Evolutionary conservation across 2,888 invertebrate genomes (phyloP).

Genomic region (Lithosia quadra): DNA sequence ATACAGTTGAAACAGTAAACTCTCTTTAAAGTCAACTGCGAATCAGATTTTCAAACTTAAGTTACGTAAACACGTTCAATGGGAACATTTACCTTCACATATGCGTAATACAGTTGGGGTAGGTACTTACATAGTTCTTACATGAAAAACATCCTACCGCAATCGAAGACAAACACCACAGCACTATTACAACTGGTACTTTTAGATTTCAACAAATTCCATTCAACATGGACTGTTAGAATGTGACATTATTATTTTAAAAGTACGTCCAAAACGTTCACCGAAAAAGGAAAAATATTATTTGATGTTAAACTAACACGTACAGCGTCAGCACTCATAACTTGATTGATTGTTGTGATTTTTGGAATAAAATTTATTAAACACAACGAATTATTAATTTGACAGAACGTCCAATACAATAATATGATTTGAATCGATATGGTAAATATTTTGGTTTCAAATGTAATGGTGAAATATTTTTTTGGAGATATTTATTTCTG

Average conservation of each 20-base stretch:
- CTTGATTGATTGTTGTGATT: slow-evolving; percentile 3
- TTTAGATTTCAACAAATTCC: background rate
- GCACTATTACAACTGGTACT: background rate
- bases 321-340: background rate
- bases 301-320: background rate
- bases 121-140: background rate
- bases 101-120: no score
- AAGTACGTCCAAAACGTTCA: background rate
- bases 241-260: background rate
- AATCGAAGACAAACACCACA: background rate
- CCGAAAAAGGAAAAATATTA: background rate
- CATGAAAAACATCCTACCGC: background rate
- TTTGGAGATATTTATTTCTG: background rate
- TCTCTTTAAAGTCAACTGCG: no score
- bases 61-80: no score
- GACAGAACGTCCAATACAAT: background rate
- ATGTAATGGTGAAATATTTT: background rate
- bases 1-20: no score
- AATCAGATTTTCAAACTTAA: no score
- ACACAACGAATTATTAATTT: background rate
- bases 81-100: no score
- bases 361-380: background rate
- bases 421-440: background rate
- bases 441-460: background rate
- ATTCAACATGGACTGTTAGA: background rate